These are phyloP conservation scores for Halesus radiatus DNA, from an alignment of 1,140 invertebrate species.

Conservation along the genomic window DNA sequence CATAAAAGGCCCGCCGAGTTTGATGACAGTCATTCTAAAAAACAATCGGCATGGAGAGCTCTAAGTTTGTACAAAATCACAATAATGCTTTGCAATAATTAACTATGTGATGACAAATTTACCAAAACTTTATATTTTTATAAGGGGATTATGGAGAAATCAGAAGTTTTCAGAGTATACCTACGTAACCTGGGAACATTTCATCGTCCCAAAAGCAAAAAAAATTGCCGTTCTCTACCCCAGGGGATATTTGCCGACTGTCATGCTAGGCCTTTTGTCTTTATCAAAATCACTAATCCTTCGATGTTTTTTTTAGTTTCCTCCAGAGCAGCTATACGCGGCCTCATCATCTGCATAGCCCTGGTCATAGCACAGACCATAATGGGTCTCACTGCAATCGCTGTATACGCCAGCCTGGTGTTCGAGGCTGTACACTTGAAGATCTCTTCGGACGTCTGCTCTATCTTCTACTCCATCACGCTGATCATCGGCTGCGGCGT, in stretches of 20 bases:
- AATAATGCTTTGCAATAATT: too few species aligned
- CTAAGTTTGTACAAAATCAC: neutral
- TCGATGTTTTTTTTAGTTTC: slow-evolving; percentile 29
- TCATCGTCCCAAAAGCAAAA: too few species aligned
- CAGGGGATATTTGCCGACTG: too few species aligned
- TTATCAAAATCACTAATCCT: too few species aligned
- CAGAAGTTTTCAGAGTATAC: too few species aligned
- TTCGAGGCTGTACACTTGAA: slow-evolving; percentile 69
- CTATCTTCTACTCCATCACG: slow-evolving; percentile 71
- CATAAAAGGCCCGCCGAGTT: neutral
- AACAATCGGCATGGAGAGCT: neutral
- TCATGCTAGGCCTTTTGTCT: too few species aligned
- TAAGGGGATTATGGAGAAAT: too few species aligned
- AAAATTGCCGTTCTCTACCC: too few species aligned
- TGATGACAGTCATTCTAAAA: neutral
- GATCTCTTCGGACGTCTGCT: slow-evolving; percentile 65
- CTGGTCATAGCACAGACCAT: slow-evolving; percentile 33
- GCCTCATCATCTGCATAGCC: slow-evolving; percentile 34
- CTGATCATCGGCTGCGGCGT: slow-evolving; percentile 67
- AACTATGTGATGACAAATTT: too few species aligned
- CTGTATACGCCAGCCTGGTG: slow-evolving; percentile 71
- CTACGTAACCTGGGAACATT: too few species aligned
- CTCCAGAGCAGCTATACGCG: slow-evolving; percentile 26
- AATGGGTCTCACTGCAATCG: slow-evolving; percentile 46
- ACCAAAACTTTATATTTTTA: too few species aligned